phyloP scores from a whole-genome alignment of 1,140 invertebrate species.

The Conus ventricosus region DNA sequence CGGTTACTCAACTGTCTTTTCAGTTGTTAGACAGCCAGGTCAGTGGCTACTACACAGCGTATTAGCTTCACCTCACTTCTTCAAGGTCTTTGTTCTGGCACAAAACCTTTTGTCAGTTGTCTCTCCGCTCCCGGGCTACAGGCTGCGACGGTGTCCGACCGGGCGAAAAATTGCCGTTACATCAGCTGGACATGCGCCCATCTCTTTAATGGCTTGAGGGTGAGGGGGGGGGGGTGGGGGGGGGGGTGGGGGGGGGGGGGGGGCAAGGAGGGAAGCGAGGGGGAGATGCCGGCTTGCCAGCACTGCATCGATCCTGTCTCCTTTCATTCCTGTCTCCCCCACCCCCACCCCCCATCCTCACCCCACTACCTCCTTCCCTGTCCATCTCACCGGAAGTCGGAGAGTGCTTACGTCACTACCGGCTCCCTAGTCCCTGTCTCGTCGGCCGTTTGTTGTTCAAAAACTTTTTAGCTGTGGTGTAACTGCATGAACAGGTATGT shows the following conservation, averaged over 20 bases:
- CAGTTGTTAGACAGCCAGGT: not conserved
- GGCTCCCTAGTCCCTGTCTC: too few relatives aligned
- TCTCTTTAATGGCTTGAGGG: constrained; percentile 8
- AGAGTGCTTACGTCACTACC: too few relatives aligned
- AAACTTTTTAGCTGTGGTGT: too few relatives aligned
- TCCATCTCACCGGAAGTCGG: too few relatives aligned
- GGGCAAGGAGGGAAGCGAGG: not conserved
- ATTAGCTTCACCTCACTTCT: constrained; percentile 11
- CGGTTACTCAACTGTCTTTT: too few relatives aligned
- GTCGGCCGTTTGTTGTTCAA: too few relatives aligned
- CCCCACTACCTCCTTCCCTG: too few relatives aligned
- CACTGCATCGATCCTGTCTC: too few relatives aligned
- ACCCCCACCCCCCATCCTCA: too few relatives aligned
- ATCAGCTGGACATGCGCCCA: not conserved
- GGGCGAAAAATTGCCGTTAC: constrained; percentile 16
- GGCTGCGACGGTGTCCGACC: not conserved
- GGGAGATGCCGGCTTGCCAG: not conserved
- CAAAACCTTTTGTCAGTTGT: not conserved
- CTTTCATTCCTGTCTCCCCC: too few relatives aligned
- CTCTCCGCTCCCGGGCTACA: not conserved
- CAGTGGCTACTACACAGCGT: not conserved
- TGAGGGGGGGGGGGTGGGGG: not conserved
- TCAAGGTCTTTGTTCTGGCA: constrained; percentile 20
- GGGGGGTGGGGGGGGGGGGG: not conserved
- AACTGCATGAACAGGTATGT: too few relatives aligned